phyloP scores from a whole-genome alignment of 1,140 invertebrate species.

The Andricus grossulariae region DNA sequence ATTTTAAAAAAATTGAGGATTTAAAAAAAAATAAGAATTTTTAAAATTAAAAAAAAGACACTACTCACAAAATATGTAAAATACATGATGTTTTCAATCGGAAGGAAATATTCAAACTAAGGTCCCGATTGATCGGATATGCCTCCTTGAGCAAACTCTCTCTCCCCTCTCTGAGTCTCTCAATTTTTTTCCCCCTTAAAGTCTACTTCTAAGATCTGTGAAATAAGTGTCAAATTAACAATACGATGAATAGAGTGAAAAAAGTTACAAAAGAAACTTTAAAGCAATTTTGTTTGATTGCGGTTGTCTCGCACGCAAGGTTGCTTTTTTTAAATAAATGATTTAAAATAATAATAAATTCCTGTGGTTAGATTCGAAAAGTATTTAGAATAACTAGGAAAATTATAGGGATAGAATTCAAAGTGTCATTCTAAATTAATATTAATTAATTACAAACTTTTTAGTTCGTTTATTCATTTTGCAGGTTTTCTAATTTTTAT shows the following conservation, averaged over 20 bases:
- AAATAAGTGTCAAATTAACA: conserved; percentile 37
- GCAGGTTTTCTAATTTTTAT: no score
- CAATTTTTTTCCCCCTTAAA: conserved; percentile 48
- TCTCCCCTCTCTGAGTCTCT: conserved; percentile 54
- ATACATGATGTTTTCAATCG: conserved; percentile 52
- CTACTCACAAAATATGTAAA: conserved; percentile 54
- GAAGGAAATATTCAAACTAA: conserved; percentile 57
- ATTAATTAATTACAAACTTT: no score
- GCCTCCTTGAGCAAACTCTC: conserved; percentile 59
- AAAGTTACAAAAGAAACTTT: conserved; percentile 19
- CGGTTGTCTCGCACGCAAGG: no score
- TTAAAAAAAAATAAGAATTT: background rate
- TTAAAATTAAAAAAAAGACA: conserved; percentile 9
- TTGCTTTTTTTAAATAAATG: no score
- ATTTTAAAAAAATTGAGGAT: background rate
- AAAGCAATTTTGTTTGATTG: no score
- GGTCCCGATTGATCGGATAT: conserved; percentile 50
- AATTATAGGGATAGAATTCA: no score
- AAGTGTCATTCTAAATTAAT: no score
- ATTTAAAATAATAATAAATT: no score
- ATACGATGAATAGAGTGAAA: background rate
- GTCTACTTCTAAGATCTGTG: background rate
- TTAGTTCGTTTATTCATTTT: no score
- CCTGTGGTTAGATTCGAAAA: no score
- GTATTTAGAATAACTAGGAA: no score